phyloP scores from a whole-genome alignment of 2,797 vertebrate genomes.

The Gobionotothen gibberifrons region DNA sequence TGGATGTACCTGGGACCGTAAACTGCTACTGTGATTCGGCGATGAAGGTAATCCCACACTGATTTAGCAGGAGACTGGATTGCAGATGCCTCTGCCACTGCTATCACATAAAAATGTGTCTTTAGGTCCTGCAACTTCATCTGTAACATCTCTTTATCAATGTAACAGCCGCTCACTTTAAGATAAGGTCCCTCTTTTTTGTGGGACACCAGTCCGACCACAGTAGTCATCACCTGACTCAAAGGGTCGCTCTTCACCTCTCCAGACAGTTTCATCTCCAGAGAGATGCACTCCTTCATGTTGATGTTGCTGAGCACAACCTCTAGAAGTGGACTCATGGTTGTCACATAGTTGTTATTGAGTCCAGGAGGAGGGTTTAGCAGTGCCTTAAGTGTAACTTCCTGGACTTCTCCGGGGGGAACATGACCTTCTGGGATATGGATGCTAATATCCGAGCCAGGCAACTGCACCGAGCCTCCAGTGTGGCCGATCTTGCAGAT shows the following conservation, averaged over 20 bases:
- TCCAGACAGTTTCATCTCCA: slow-evolving; percentile 92
- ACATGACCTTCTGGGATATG: slow-evolving; percentile 92
- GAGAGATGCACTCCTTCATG: slow-evolving; percentile 85
- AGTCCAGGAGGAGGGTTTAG: slow-evolving; percentile 91
- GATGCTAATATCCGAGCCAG: slow-evolving; percentile 88
- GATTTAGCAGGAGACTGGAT: slow-evolving; percentile 87
- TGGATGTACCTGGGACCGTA: slow-evolving; percentile 97
- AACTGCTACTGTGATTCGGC: slow-evolving; percentile 88
- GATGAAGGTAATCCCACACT: slow-evolving; percentile 93
- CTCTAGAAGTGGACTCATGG: slow-evolving; percentile 92
- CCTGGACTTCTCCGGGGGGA: slow-evolving; percentile 90
- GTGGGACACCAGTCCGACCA: slow-evolving; percentile 87
- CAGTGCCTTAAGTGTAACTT: slow-evolving; percentile 90
- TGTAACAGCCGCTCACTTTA: slow-evolving; percentile 86
- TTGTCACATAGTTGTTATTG: slow-evolving; percentile 90
- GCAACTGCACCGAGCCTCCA: slow-evolving; percentile 91
- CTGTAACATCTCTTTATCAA: slow-evolving; percentile 90
- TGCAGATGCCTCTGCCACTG: slow-evolving; percentile 85
- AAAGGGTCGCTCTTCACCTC: slow-evolving; percentile 90
- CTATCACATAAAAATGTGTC: slow-evolving; percentile 89
- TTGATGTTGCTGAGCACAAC: slow-evolving; percentile 91
- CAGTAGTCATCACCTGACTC: slow-evolving; percentile 92
- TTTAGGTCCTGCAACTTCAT: slow-evolving; percentile 88
- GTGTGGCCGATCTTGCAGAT: slow-evolving; percentile 88
- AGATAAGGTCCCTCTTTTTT: slow-evolving; percentile 92